These are phyloP conservation scores for Solea senegalensis DNA, from an alignment of 2,113 vertebrate genomes.

Conservation along the genomic window DNA sequence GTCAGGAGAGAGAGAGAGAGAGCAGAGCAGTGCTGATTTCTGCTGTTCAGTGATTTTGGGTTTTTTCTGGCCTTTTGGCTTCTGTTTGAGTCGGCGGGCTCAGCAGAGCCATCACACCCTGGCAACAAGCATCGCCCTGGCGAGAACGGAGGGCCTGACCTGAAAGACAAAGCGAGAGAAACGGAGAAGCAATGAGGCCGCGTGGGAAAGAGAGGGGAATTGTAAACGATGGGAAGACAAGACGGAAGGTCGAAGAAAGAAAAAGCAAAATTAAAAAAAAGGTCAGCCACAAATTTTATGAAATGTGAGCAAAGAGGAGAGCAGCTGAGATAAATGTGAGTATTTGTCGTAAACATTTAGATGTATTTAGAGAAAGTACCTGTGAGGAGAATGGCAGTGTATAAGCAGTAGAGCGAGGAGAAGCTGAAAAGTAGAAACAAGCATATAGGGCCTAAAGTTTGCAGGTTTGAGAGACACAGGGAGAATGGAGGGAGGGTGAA, in stretches of 20 bases:
- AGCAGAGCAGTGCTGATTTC: conserved; percentile 50
- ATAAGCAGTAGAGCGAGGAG: too few species aligned
- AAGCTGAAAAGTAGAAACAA: too few species aligned
- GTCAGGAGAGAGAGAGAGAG: conserved; percentile 47
- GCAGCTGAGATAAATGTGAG: conserved; percentile 20
- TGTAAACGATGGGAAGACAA: background rate
- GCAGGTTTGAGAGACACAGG: too few species aligned
- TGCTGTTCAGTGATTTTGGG: conserved; percentile 72
- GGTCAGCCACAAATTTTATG: conserved; percentile 4
- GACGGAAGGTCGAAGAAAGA: conserved; percentile 1
- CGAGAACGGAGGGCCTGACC: conserved; percentile 47
- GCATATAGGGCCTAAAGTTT: too few species aligned
- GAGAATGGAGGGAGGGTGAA: too few species aligned
- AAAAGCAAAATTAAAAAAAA: background rate
- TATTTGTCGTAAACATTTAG: conserved; percentile 20
- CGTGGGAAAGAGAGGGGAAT: background rate
- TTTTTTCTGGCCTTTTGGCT: conserved; percentile 67
- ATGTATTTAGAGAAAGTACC: conserved; percentile 19
- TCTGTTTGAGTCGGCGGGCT: conserved; percentile 63
- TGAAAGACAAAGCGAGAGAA: background rate
- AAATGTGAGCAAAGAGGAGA: background rate
- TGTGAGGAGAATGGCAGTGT: too few species aligned
- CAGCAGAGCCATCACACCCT: conserved; percentile 55
- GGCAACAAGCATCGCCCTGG: conserved; percentile 45
- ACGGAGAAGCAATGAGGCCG: conserved; percentile 4